Evolutionary conservation across 2,113 vertebrate genomes (phyloP).

Genomic region (Montifringilla adamsi): DNA sequence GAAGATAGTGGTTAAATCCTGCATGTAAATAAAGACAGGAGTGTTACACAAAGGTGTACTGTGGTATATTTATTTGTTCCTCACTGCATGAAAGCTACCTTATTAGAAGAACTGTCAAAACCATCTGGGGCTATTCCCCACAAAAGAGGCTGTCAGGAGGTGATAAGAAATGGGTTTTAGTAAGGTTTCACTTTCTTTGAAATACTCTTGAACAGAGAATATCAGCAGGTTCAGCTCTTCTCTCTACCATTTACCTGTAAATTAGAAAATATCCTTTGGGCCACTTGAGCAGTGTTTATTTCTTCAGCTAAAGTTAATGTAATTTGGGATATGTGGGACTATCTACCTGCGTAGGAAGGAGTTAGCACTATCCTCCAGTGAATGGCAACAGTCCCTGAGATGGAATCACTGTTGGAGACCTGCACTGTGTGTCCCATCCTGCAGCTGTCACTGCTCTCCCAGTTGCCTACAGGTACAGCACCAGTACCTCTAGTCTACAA

Average conservation of each 20-base stretch:
- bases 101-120: background rate
- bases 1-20: conserved; percentile 13
- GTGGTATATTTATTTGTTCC: background rate
- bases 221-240: background rate
- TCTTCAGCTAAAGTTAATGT: background rate
- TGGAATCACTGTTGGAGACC: background rate
- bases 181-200: background rate
- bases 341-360: background rate
- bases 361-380: background rate
- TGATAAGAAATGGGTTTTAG: background rate
- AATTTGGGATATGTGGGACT: background rate
- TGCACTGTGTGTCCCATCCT: background rate
- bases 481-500: background rate
- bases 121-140: background rate
- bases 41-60: conserved; percentile 9
- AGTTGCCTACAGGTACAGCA: background rate
- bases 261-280: background rate
- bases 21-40: conserved; percentile 2
- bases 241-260: background rate
- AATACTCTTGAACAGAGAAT: background rate
- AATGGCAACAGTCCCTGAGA: background rate
- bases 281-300: background rate
- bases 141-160: background rate
- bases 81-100: background rate
- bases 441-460: background rate